Conservation (phyloP, 2,888 invertebrate genomes). For the Leucophenga maculata region DNA sequence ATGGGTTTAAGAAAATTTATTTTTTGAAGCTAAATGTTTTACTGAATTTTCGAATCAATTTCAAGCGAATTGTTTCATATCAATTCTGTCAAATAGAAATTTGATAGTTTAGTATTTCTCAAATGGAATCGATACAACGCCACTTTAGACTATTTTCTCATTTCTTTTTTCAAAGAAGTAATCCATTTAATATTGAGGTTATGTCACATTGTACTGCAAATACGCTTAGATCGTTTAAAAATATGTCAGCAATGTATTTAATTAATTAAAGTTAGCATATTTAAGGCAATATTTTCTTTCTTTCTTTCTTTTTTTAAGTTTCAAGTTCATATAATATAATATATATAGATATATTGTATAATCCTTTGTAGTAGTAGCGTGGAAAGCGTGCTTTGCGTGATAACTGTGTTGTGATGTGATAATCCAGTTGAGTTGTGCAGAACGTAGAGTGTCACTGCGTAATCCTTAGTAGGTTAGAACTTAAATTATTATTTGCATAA, state of each 20-base stretch:
- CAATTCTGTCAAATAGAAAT: no score
- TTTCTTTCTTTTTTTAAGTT: neutral
- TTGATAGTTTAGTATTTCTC: no score
- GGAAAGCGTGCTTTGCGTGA: neutral
- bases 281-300: no score
- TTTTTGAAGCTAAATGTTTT: no score
- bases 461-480: slow-evolving; percentile 10
- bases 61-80: no score
- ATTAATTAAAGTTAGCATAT: slow-evolving; percentile 26
- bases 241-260: no score
- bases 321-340: no score
- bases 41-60: no score
- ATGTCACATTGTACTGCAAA: slow-evolving; percentile 12
- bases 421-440: slow-evolving; percentile 14
- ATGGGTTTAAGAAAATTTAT: no score
- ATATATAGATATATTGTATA: no score
- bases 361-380: no score
- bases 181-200: slow-evolving; percentile 10
- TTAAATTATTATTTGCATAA: slow-evolving; percentile 12
- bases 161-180: neutral
- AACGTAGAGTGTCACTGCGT: neutral
- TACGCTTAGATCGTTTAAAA: neutral
- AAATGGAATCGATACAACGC: no score
- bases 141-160: slow-evolving; percentile 6
- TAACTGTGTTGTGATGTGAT: neutral